These are phyloP conservation scores for Pseudochirops cupreus DNA, from an alignment of 2,797 vertebrate species.

Conservation along the genomic window DNA sequence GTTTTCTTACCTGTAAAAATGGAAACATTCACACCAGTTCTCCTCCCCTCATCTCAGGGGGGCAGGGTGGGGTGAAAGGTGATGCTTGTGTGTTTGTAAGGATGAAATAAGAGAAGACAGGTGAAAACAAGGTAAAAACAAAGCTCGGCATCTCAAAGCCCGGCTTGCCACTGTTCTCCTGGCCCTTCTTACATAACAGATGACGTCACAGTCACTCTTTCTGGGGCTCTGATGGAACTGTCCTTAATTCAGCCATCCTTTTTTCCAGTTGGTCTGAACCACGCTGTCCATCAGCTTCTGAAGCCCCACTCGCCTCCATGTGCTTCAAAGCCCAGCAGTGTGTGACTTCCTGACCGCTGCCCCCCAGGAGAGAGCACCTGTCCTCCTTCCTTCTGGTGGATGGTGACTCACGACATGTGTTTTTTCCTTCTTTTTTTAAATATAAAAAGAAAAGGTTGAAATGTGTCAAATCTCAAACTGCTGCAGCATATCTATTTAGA, in stretches of 20 bases:
- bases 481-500: conserved; percentile 74
- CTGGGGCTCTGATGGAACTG: not conserved
- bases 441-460: conserved; percentile 57
- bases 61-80: not conserved
- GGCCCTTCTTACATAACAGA: not conserved
- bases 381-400: conserved; percentile 26
- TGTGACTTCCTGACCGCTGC: conserved; percentile 30
- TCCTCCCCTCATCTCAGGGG: not conserved
- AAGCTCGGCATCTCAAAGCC: not conserved
- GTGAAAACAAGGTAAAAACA: not conserved
- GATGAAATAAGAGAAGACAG: not conserved
- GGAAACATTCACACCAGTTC: not conserved
- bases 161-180: not conserved
- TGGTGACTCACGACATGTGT: conserved; percentile 59
- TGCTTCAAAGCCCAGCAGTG: conserved; percentile 1
- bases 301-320: not conserved
- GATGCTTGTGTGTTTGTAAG: not conserved
- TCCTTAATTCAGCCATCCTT: not conserved
- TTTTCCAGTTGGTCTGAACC: not conserved
- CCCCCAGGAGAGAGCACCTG: not conserved
- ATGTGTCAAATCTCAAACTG: conserved; percentile 72
- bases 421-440: conserved; percentile 57
- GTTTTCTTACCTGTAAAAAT: not conserved
- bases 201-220: not conserved
- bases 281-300: not conserved